Percentiles rank a stretch among this genome's conserved stretches.
Conservation (phyloP, 2,888 invertebrate genomes). For the Dolichopus griseipennis region DNA sequence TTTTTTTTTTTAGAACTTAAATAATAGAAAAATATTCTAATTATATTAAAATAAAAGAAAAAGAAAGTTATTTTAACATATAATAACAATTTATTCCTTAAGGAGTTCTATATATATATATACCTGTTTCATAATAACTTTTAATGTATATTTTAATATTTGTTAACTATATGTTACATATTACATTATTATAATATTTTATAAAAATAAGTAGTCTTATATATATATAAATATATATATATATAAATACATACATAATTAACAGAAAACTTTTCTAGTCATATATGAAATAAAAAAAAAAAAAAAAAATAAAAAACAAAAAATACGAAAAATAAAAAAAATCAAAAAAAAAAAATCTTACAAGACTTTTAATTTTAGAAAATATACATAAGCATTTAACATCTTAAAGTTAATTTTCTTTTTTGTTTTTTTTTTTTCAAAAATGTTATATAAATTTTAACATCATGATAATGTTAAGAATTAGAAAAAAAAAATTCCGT, state of each 20-base stretch:
- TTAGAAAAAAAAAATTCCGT: too few relatives aligned
- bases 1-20: too few relatives aligned
- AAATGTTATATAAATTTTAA: too few relatives aligned
- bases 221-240: not conserved
- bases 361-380: slow-evolving; percentile 1
- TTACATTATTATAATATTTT: not conserved
- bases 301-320: not conserved
- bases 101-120: too few relatives aligned
- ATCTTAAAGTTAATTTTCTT: too few relatives aligned
- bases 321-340: not conserved
- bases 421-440: too few relatives aligned
- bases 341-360: not conserved
- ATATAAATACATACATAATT: not conserved
- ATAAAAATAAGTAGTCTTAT: not conserved
- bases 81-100: not conserved
- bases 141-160: not conserved
- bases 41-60: too few relatives aligned
- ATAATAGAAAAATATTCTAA: not conserved
- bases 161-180: not conserved
- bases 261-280: not conserved
- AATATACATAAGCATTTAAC: too few relatives aligned
- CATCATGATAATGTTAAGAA: too few relatives aligned
- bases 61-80: not conserved
- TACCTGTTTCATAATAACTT: slow-evolving; percentile 2
- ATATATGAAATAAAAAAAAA: not conserved